These are phyloP conservation scores for Rhinichthys osculus DNA, from an alignment of 2,797 vertebrate species.

Conservation along the genomic window DNA sequence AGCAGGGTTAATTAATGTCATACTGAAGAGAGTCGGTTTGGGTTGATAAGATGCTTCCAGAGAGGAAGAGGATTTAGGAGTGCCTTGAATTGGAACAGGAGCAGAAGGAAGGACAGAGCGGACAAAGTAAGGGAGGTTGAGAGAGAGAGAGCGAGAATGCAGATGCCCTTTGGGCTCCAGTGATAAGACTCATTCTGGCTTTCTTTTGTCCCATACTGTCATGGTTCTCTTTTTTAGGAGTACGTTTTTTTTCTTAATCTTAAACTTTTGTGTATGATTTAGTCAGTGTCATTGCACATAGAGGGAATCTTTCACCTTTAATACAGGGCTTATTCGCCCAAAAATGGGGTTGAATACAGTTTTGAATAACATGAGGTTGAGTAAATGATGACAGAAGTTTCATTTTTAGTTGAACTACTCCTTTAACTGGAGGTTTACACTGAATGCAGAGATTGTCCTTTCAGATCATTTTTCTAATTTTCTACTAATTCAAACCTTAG, in stretches of 20 bases:
- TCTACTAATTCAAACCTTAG: background rate
- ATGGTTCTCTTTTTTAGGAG: background rate
- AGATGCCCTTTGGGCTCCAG: background rate
- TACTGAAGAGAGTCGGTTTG: conserved; percentile 25
- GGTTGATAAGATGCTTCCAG: conserved; percentile 47
- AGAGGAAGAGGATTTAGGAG: conserved; percentile 34
- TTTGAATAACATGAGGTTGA: background rate
- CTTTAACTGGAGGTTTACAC: background rate
- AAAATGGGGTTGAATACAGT: background rate
- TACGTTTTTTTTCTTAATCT: background rate
- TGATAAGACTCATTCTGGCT: background rate
- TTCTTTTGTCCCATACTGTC: background rate
- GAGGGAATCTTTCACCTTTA: background rate
- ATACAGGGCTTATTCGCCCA: background rate
- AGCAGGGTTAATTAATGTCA: conserved; percentile 56
- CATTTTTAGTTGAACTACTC: background rate
- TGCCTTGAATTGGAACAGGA: conserved; percentile 10
- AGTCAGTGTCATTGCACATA: background rate
- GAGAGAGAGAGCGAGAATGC: background rate
- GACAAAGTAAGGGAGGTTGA: conserved; percentile 8
- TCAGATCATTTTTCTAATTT: background rate
- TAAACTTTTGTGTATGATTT: conserved; percentile 2
- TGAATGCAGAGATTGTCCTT: background rate
- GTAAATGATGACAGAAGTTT: background rate
- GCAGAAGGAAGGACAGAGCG: conserved; percentile 11